Base-by-base conservation (phyloP, 2,113 vertebrate genomes). In the Catagonus wagneri region DNA sequence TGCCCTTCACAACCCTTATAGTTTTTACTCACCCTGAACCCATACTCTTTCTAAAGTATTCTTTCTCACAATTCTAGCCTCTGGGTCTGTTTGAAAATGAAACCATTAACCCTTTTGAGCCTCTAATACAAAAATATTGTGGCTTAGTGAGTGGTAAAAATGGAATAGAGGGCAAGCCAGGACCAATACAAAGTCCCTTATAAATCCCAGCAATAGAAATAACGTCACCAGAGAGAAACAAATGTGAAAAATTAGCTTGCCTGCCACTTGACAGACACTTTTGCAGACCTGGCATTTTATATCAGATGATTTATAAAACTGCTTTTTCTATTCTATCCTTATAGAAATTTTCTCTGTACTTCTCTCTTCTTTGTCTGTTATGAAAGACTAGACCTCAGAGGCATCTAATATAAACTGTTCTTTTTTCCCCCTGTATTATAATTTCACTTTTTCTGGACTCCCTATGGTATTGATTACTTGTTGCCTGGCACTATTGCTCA, bases 281-380 rank as follows among this genome's bases (percentile, higher is more conserved):
- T 54, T 68, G 75, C 0, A 6, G 34, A 58, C 75, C 78, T 91
- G 79, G 11, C 0, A 10, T 68, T 88, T 97, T 96, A 83, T 65
- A 3, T 75, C 66, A 96, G 84, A 83, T 29, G 69, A 65, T 50
- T 32, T n/a, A 11, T 36, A 86, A 75, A 90, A 83, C 17, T 94
- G 9, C 80, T 93, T 97, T 83, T 96, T 94, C 89, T 94, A 3
- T 52, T 71, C 27, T 34, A 93, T 84, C 93, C 66, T 93, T 97
- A 94, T 50, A 95, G 97, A 66, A 94, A 91, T 83, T 91, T 96
- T 87, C n/a, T 25, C 39, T 95, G 44, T 85, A 90, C 39, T 96
- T 96, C 85, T 86, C 83, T 79, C 80, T 29, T 93, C 0, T 0
- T 1, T 66, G 69, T 71, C 39, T 75, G 71, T 89, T 84, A 71